phyloP scores from a whole-genome alignment of 1,140 invertebrate species.

The Dinothrombium tinctorium region DNA sequence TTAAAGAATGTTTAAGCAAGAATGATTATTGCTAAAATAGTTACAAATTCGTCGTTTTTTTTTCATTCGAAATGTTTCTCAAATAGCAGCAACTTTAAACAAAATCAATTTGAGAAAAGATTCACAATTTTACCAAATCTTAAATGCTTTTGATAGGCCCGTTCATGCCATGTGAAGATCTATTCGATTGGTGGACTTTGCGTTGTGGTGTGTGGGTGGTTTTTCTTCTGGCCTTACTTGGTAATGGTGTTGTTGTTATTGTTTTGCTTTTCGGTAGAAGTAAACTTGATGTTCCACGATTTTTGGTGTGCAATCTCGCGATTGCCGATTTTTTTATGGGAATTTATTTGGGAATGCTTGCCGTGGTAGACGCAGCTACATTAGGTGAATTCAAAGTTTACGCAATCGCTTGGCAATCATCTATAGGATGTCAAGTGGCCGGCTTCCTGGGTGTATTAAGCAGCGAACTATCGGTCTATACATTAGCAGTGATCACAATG shows the following conservation, averaged over 20 bases:
- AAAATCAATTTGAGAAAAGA: no score
- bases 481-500: constrained; percentile 56
- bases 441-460: constrained; percentile 69
- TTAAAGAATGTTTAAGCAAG: background rate
- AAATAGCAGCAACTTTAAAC: background rate
- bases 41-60: background rate
- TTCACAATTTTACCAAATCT: no score
- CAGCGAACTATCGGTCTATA: constrained; percentile 60
- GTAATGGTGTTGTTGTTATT: constrained; percentile 86
- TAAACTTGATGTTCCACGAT: constrained; percentile 45
- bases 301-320: constrained; percentile 63
- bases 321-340: constrained; percentile 64
- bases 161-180: constrained; percentile 78
- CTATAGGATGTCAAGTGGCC: constrained; percentile 47
- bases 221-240: constrained; percentile 71
- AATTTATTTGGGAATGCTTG: constrained; percentile 55
- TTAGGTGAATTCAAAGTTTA: constrained; percentile 65
- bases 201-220: constrained; percentile 90
- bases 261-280: constrained; percentile 50
- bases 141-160: constrained; percentile 52
- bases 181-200: constrained; percentile 94
- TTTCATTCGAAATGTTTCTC: background rate
- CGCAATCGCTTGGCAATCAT: constrained; percentile 60
- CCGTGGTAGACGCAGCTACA: constrained; percentile 50
- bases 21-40: background rate